phyloP scores from a whole-genome alignment of 1,140 invertebrate species.

The Ceratina australensis region DNA sequence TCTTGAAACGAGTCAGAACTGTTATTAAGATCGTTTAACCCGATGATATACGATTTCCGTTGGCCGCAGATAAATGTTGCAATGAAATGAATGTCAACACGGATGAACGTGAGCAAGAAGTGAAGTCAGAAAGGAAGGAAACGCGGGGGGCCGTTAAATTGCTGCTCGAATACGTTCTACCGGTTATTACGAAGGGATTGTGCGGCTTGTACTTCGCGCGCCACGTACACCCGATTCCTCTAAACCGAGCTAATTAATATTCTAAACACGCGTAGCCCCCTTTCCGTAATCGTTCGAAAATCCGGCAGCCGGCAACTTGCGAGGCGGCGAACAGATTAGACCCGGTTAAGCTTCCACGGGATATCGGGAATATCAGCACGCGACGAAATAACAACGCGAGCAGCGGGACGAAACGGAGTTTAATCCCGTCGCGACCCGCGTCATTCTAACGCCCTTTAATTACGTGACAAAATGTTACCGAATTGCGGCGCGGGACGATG shows the following conservation, averaged over 20 bases:
- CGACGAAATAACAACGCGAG: constrained; percentile 48
- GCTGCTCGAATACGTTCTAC: background rate
- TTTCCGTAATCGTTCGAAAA: constrained; percentile 61
- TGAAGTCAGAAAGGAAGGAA: background rate
- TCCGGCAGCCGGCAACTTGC: constrained; percentile 58
- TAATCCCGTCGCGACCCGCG: constrained; percentile 47
- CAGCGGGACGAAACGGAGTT: constrained; percentile 31
- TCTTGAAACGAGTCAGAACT: too few relatives aligned
- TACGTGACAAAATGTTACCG: constrained; percentile 56
- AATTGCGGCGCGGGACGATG: constrained; percentile 30
- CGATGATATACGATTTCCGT: too few relatives aligned
- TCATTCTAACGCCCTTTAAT: constrained; percentile 50
- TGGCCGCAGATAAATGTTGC: too few relatives aligned
- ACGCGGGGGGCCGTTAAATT: background rate
- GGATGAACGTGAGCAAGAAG: too few relatives aligned
- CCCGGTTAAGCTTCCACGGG: constrained; percentile 58
- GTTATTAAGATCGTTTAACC: too few relatives aligned
- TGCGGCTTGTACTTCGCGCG: constrained; percentile 13
- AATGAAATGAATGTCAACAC: too few relatives aligned
- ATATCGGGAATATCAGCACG: constrained; percentile 52
- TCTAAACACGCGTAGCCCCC: constrained; percentile 60
- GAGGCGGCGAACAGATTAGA: constrained; percentile 62
- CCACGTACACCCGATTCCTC: constrained; percentile 60
- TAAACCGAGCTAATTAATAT: constrained; percentile 68
- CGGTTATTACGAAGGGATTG: constrained; percentile 25